These are phyloP conservation scores for Sebastes dallii DNA, from an alignment of 2,797 vertebrate species.

Conservation along the genomic window DNA sequence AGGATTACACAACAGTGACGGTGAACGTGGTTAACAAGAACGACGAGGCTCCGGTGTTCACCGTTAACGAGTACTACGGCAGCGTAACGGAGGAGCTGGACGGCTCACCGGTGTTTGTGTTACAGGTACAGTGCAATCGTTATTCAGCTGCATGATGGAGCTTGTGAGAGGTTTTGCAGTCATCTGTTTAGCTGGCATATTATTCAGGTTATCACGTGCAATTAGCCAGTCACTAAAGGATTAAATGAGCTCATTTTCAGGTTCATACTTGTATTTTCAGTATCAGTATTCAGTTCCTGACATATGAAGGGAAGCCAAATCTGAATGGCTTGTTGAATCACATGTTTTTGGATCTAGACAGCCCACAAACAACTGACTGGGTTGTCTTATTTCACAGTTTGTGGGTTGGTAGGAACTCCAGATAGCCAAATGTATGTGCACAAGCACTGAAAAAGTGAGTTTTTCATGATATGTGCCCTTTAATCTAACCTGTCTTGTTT, in stretches of 20 bases:
- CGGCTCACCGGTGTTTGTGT: constrained; percentile 87
- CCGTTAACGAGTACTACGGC: constrained; percentile 89
- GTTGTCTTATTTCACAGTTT: no score
- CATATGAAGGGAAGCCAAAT: no score
- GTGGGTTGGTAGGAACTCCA: no score
- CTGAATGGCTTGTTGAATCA: no score
- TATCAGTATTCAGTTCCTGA: no score
- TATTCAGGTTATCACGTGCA: neutral
- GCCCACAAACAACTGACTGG: no score
- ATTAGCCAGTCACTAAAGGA: neutral
- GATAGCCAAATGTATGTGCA: no score
- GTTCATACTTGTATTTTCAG: no score
- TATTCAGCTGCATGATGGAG: neutral
- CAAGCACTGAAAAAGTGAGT: no score
- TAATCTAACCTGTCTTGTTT: neutral
- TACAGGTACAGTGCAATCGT: constrained; percentile 82
- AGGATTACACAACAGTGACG: constrained; percentile 85
- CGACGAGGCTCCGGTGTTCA: constrained; percentile 90
- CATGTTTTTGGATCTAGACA: no score
- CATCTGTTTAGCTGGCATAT: neutral
- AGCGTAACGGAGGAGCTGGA: constrained; percentile 89
- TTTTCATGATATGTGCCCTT: no score
- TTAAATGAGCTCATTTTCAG: no score
- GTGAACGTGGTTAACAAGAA: constrained; percentile 91
- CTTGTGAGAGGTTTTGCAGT: neutral